Conservation (phyloP, 2,888 invertebrate genomes). For the Tachina lurida region DNA sequence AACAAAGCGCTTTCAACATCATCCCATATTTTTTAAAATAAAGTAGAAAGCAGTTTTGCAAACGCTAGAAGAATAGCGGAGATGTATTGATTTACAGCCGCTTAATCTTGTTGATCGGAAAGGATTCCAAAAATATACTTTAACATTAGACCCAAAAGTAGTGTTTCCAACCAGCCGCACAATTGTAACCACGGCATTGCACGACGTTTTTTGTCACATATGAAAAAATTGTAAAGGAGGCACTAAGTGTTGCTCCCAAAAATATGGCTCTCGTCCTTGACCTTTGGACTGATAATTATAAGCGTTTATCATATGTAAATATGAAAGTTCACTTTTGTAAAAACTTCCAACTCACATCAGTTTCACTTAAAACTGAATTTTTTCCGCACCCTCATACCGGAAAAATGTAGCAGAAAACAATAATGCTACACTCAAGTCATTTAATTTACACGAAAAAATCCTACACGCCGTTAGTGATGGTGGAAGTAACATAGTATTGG, state of each 20-base stretch:
- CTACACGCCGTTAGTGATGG: too few relatives aligned
- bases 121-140: conserved; percentile 24
- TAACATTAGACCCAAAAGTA: background rate
- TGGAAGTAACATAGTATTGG: conserved; percentile 26
- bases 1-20: conserved; percentile 20
- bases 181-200: background rate
- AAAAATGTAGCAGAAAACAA: conserved; percentile 1
- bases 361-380: conserved; percentile 31
- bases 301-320: conserved; percentile 16
- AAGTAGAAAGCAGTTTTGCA: conserved; percentile 15
- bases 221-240: conserved; percentile 16
- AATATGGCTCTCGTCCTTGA: conserved; percentile 28
- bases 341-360: conserved; percentile 8
- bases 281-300: conserved; percentile 36
- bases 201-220: too few relatives aligned
- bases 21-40: conserved; percentile 21
- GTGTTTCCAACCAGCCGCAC: conserved; percentile 24
- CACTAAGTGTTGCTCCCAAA: conserved; percentile 10
- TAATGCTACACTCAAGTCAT: background rate
- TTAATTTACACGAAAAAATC: background rate
- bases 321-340: conserved; percentile 31
- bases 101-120: conserved; percentile 31
- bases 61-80: conserved; percentile 29
- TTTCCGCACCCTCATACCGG: conserved; percentile 27
- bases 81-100: conserved; percentile 32